Base-by-base conservation (phyloP, 2,797 vertebrate genomes). In the Naso thynnoides region DNA sequence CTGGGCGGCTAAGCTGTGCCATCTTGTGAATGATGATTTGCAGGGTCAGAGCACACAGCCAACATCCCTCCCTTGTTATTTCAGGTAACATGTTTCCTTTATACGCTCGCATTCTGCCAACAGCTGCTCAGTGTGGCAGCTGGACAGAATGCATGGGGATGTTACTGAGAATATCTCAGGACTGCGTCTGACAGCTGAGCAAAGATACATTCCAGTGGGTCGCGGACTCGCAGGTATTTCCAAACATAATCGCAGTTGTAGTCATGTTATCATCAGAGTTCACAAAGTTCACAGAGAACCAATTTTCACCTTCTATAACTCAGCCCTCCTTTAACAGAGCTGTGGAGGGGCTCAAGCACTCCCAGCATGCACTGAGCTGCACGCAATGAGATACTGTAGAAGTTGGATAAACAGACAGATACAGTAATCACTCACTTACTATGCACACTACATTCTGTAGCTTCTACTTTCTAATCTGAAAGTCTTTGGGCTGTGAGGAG, bases 1-100 rank as follows among this genome's bases (percentile, higher is more conserved):
- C 57, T 11, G 41, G 42, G 58, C 15, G 0, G 15, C 44, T 58
- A 57, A 45, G 38, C 65, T 50, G 62, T 58, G 66, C 21, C 39
- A 10, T 76, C 24, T 10, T 39, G 58, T 62, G 67, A 71, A 61
- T 71, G 69, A 69, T 48, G 44, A 73, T 65, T 73, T 65, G 18
- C 61, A 29, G 52, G 44, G 57, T 63, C 24, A 59, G 19, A 59
- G 39, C 61, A 70, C 58, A 62, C 31, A 56, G 47, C 55, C 55
- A 44, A 33, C 38, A 41, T 62, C 9, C 41, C 15, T 52, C 54
- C 36, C 21, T 45, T 70, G 41, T 60, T 56, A 63, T 66, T 44
- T 66, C 49, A 72, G 68, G 64, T 71, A 60, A 65, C 48, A 29
- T 13, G 26, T 55, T 36, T 58, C 41, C 41, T 67, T 62, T 64